Conservation (phyloP, 2,888 invertebrate genomes). For the Cloeon dipterum region DNA sequence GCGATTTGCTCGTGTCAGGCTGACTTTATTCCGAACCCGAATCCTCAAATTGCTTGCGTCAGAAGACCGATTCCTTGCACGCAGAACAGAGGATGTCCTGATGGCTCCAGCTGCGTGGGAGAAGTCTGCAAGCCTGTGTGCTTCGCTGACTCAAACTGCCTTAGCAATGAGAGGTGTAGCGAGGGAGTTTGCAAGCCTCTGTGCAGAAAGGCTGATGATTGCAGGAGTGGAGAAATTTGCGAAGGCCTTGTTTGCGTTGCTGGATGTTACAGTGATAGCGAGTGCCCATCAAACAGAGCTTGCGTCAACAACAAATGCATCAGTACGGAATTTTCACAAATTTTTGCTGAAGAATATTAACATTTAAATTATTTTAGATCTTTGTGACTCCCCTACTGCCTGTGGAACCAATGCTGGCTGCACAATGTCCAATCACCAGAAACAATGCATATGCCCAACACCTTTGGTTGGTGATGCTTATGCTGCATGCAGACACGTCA, state of each 20-base stretch:
- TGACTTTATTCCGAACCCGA: conserved; percentile 67
- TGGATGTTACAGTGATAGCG: conserved; percentile 60
- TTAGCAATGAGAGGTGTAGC: conserved; percentile 57
- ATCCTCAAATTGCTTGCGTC: conserved; percentile 70
- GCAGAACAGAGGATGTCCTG: conserved; percentile 50
- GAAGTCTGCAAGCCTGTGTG: conserved; percentile 52
- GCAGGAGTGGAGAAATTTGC: conserved; percentile 68
- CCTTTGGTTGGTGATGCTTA: conserved; percentile 52
- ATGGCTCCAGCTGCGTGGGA: conserved; percentile 46
- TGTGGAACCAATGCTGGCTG: conserved; percentile 71
- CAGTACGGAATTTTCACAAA: conserved; percentile 14
- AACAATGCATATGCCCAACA: conserved; percentile 47
- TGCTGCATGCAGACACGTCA: conserved; percentile 43
- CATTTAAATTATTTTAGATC: too few relatives aligned
- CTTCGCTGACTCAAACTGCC: conserved; percentile 46
- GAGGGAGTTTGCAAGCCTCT: conserved; percentile 62
- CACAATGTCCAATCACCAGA: conserved; percentile 39
- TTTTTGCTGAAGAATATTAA: too few relatives aligned
- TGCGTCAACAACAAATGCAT: conserved; percentile 59
- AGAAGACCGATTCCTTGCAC: conserved; percentile 56
- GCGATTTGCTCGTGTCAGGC: conserved; percentile 57
- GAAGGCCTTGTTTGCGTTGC: conserved; percentile 52
- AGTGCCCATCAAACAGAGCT: conserved; percentile 45
- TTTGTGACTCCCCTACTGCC: conserved; percentile 50
- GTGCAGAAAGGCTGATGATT: conserved; percentile 66